Percentiles rank a stretch among this genome's conserved stretches.
These are phyloP conservation scores for Struthio camelus DNA, from an alignment of 2,113 vertebrate species.

Conservation along the genomic window DNA sequence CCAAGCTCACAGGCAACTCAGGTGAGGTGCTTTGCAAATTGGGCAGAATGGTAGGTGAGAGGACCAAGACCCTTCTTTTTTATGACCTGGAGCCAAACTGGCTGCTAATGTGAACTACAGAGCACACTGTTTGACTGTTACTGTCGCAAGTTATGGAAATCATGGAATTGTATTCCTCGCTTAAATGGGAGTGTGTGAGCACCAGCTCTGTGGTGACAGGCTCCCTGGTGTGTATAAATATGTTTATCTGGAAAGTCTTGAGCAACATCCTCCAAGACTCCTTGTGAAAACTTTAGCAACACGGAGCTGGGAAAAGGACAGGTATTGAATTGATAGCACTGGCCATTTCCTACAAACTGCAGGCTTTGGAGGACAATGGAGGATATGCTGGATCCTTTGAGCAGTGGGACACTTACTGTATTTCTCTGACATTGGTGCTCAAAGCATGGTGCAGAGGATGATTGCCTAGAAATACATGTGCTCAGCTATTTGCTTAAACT, in stretches of 20 bases:
- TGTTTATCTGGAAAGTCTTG: not conserved
- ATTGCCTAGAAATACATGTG: not conserved
- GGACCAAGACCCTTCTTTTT: not conserved
- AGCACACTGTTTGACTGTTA: not conserved
- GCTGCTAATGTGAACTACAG: not conserved
- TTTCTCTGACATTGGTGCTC: not conserved
- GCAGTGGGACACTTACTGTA: not conserved
- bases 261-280: not conserved
- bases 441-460: not conserved
- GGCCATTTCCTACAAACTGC: not conserved
- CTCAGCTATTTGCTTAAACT: conserved; percentile 53
- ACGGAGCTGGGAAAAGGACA: not conserved
- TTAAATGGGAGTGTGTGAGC: conserved; percentile 18
- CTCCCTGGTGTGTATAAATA: not conserved
- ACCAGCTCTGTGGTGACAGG: not conserved
- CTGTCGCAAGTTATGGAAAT: not conserved
- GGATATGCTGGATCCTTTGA: not conserved
- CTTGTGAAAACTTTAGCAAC: not conserved
- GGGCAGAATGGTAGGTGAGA: not conserved
- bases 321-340: not conserved
- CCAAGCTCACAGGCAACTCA: not conserved
- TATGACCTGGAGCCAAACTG: conserved; percentile 44
- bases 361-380: not conserved
- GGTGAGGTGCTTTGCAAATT: not conserved
- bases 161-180: not conserved